A percentile compares a stretch with the other conserved stretches of the same genome.
Evolutionary conservation across 1,140 invertebrate genomes (phyloP).

Genomic region (Steinernema khuongi): DNA sequence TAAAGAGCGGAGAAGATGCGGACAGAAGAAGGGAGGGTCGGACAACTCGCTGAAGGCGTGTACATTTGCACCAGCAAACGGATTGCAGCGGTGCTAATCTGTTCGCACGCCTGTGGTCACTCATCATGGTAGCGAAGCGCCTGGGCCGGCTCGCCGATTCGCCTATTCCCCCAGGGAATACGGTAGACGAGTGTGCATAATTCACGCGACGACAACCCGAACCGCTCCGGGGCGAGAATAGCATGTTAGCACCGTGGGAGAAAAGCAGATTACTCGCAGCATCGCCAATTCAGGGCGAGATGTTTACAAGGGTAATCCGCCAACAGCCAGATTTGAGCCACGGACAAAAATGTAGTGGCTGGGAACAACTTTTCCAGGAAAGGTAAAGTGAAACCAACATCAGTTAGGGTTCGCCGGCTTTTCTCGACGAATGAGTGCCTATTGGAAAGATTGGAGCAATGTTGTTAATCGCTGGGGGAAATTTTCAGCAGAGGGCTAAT

Average conservation of each 20-base stretch:
- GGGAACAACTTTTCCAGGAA: too few species aligned
- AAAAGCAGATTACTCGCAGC: not conserved
- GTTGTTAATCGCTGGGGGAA: not conserved
- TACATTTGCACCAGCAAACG: not conserved
- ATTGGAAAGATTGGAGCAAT: not conserved
- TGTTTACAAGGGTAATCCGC: too few species aligned
- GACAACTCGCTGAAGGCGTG: not conserved
- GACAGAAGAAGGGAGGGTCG: slow-evolving; percentile 14
- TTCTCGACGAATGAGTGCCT: too few species aligned
- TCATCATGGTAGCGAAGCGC: not conserved
- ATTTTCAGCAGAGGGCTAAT: not conserved
- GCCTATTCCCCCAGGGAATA: not conserved
- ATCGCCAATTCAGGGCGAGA: too few species aligned
- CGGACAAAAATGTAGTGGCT: too few species aligned
- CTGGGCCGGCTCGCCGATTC: not conserved
- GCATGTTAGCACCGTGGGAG: not conserved
- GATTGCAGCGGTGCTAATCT: not conserved
- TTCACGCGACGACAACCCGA: not conserved
- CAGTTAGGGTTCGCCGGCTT: too few species aligned
- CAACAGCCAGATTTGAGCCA: too few species aligned
- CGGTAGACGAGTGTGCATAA: not conserved
- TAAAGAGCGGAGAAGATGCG: slow-evolving; percentile 5
- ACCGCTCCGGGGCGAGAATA: not conserved
- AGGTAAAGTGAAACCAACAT: too few species aligned
- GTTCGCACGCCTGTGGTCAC: not conserved